Percentiles rank a stretch among this genome's conserved stretches.
Conservation (phyloP, 1,140 invertebrate genomes). For the Venustaconcha ellipsiformis region DNA sequence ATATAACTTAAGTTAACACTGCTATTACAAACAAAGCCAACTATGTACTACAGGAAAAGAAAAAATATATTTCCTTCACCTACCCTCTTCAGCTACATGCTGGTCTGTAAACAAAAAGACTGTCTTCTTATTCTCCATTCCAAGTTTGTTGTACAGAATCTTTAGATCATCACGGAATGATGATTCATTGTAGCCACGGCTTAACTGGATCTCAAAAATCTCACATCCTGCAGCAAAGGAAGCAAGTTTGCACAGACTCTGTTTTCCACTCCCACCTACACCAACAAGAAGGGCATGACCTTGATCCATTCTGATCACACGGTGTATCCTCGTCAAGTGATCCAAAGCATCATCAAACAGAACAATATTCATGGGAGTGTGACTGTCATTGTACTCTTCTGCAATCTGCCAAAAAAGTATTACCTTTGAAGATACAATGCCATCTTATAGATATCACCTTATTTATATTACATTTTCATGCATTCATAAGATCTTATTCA, state of each 20-base stretch:
- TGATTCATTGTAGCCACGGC: slow-evolving; percentile 83
- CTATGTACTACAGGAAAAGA: no score
- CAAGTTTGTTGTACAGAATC: slow-evolving; percentile 80
- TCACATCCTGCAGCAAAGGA: slow-evolving; percentile 75
- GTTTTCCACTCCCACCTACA: slow-evolving; percentile 89
- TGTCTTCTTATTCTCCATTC: slow-evolving; percentile 81
- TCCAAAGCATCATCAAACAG: slow-evolving; percentile 92
- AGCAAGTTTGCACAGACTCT: slow-evolving; percentile 67
- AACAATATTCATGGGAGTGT: slow-evolving; percentile 78
- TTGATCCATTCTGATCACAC: slow-evolving; percentile 84
- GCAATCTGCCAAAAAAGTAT: slow-evolving; percentile 76
- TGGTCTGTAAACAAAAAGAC: slow-evolving; percentile 88
- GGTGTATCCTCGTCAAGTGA: slow-evolving; percentile 86
- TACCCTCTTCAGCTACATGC: slow-evolving; percentile 77
- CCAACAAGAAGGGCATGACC: slow-evolving; percentile 88
- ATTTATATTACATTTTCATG: no score
- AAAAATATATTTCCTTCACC: not conserved
- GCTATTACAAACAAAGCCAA: no score
- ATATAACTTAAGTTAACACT: no score
- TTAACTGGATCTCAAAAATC: slow-evolving; percentile 85
- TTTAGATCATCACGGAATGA: slow-evolving; percentile 90
- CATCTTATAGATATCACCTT: no score
- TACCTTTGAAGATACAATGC: no score
- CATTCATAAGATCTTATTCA: no score
- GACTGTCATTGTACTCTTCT: slow-evolving; percentile 84